Evolutionary conservation across 2,113 vertebrate genomes (phyloP).

Genomic region (Cebidichthys violaceus): DNA sequence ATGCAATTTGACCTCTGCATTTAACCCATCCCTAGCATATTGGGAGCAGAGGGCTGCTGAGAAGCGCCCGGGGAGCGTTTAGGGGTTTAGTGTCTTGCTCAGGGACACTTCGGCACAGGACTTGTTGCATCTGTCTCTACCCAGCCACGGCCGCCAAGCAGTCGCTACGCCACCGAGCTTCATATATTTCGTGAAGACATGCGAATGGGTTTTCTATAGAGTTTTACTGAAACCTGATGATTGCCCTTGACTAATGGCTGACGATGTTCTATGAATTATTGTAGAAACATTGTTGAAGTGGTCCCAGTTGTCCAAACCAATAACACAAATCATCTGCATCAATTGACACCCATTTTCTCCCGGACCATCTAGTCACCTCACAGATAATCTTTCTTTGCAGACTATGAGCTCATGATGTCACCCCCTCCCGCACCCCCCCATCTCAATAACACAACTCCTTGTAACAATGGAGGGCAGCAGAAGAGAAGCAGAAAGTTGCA

Average conservation of each 20-base stretch:
- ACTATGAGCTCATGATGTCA: conserved; percentile 37
- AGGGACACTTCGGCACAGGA: too few relatives aligned
- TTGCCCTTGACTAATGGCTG: background rate
- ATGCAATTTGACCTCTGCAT: too few relatives aligned
- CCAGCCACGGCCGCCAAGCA: too few relatives aligned
- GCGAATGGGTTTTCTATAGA: background rate
- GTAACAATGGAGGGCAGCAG: conserved; percentile 77
- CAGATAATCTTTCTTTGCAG: conserved; percentile 32
- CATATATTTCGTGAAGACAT: background rate
- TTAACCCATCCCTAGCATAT: too few relatives aligned
- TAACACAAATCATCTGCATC: conserved; percentile 36
- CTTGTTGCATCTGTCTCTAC: too few relatives aligned
- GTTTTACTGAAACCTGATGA: background rate
- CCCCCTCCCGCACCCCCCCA: background rate
- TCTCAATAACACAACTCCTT: conserved; percentile 50
- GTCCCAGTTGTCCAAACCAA: background rate
- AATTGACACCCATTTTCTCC: conserved; percentile 3
- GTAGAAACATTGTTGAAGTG: conserved; percentile 12
- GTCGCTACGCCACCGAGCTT: background rate
- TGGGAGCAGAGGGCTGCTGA: too few relatives aligned
- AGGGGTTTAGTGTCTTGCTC: too few relatives aligned
- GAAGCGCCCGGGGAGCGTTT: too few relatives aligned
- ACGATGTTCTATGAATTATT: background rate
- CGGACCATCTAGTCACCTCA: conserved; percentile 22
- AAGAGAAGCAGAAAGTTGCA: conserved; percentile 82